These are phyloP conservation scores for Eptatretus atami DNA, from an alignment of 2,797 vertebrate species.

Conservation along the genomic window DNA sequence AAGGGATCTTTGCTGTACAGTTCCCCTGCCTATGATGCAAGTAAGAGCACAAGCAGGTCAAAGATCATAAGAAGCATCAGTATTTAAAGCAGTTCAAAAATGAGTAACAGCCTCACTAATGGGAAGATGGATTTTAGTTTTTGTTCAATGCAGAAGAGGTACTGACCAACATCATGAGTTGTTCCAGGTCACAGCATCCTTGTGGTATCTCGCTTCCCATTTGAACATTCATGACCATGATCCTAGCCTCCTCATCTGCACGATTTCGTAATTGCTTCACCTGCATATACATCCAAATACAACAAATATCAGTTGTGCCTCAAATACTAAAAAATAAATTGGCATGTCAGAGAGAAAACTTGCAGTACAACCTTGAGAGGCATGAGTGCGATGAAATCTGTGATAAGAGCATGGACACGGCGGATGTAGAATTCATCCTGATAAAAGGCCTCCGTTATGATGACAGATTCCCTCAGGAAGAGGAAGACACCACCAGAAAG, in stretches of 20 bases:
- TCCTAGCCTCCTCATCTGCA: slow-evolving; percentile 1
- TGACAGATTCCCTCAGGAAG: background rate
- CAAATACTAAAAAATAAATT: no score
- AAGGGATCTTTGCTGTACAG: slow-evolving; percentile 4
- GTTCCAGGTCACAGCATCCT: background rate
- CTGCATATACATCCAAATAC: background rate
- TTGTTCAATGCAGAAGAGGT: background rate
- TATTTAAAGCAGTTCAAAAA: no score
- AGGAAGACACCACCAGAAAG: background rate
- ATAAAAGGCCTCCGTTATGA: background rate
- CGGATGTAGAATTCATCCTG: slow-evolving; percentile 5
- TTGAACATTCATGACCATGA: slow-evolving; percentile 2
- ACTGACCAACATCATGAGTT: slow-evolving; percentile 4
- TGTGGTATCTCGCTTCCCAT: background rate
- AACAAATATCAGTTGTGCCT: no score
- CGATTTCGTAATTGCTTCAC: slow-evolving; percentile 3
- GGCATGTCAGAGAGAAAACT: no score
- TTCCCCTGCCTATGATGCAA: background rate
- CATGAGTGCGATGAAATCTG: slow-evolving; percentile 3
- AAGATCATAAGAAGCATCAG: no score
- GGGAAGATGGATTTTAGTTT: no score
- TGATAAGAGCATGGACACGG: background rate
- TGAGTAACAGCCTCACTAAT: no score
- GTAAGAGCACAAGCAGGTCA: no score
- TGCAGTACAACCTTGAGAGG: background rate